phyloP scores from a whole-genome alignment of 2,797 vertebrate species.

The Gorsachius magnificus region DNA sequence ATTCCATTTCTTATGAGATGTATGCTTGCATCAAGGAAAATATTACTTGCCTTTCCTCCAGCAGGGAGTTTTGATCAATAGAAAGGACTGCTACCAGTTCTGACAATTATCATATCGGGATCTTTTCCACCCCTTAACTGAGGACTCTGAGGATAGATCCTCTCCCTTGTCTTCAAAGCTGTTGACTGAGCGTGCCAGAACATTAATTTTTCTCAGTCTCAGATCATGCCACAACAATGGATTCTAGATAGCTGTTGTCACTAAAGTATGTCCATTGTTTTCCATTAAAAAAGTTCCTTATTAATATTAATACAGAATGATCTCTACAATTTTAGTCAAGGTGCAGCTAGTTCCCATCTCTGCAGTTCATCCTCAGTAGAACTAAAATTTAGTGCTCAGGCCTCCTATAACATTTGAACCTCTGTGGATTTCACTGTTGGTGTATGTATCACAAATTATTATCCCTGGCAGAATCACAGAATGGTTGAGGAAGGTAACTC shows the following conservation, averaged over 20 bases:
- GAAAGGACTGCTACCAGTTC: neutral
- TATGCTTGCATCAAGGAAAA: neutral
- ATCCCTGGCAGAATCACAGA: neutral
- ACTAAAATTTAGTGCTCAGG: neutral
- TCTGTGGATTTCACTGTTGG: neutral
- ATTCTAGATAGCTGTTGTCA: neutral
- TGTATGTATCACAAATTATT: neutral
- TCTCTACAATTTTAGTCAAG: neutral
- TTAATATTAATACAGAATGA: neutral
- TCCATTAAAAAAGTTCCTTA: neutral
- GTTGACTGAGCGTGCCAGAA: neutral
- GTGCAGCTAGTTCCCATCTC: neutral
- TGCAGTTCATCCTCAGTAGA: neutral
- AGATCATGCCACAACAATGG: neutral
- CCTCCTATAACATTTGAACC: neutral
- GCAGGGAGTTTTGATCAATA: neutral
- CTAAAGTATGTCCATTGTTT: neutral
- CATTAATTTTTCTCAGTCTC: neutral
- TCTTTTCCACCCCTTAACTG: neutral
- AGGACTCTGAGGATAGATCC: neutral
- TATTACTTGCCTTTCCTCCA: neutral
- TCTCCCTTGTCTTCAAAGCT: neutral
- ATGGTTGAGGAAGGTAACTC: neutral
- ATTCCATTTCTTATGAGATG: neutral
- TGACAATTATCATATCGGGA: neutral